phyloP scores from a whole-genome alignment of 2,113 vertebrate species.

The Lepus timidus region DNA sequence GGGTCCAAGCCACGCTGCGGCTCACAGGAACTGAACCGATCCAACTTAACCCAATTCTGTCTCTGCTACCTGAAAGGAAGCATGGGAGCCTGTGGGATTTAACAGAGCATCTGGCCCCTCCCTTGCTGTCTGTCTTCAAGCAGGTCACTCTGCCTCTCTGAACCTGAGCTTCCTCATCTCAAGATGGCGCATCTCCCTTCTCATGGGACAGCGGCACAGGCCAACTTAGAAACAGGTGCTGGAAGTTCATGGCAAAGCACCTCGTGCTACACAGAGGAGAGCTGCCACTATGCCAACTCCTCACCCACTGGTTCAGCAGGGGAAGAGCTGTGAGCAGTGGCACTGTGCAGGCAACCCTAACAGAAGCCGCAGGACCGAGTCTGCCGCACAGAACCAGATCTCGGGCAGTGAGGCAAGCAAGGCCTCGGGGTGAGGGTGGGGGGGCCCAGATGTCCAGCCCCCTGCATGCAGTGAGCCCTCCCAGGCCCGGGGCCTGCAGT shows the following conservation, averaged over 20 bases:
- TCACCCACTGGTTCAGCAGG: background rate
- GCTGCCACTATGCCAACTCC: background rate
- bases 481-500: background rate
- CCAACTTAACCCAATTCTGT: background rate
- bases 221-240: background rate
- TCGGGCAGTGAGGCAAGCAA: background rate
- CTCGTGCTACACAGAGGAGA: background rate
- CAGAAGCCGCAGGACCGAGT: background rate
- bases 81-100: background rate
- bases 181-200: background rate
- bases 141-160: background rate
- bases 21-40: slow-evolving; percentile 2
- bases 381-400: background rate
- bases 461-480: background rate
- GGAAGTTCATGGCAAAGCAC: background rate
- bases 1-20: background rate
- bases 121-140: background rate
- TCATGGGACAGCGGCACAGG: background rate
- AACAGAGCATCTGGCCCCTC: background rate
- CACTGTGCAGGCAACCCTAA: background rate
- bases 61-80: background rate
- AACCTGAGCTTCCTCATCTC: background rate
- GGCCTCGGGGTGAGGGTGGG: background rate
- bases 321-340: background rate
- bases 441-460: background rate